These are phyloP conservation scores for Darevskia nairensis DNA, from an alignment of 2,797 vertebrate genomes.

Conservation along the genomic window DNA sequence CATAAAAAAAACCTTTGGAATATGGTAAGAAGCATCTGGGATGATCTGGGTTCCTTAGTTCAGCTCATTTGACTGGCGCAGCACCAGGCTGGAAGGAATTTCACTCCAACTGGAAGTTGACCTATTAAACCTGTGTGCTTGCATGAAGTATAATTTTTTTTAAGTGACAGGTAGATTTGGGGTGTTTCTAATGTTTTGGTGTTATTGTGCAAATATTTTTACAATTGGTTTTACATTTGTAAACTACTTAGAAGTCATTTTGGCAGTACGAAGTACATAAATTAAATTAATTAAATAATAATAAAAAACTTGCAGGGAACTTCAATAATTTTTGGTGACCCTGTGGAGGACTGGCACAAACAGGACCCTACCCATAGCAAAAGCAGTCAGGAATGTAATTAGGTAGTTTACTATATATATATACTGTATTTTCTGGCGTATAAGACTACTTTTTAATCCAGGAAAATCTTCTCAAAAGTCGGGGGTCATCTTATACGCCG, in stretches of 20 bases:
- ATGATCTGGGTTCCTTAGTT: slow-evolving; percentile 57
- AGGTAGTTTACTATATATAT: neutral
- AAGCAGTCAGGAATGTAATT: neutral
- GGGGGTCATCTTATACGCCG: too few species aligned
- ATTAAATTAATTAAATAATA: too few species aligned
- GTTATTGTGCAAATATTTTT: too few species aligned
- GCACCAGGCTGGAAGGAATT: slow-evolving; percentile 37
- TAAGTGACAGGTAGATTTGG: neutral
- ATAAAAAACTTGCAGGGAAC: neutral
- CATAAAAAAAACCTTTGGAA: slow-evolving; percentile 52
- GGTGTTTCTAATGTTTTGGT: too few species aligned
- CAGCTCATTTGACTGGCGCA: slow-evolving; percentile 47
- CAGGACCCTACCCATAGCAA: neutral
- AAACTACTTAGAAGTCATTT: too few species aligned
- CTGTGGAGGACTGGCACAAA: neutral
- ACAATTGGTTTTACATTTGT: too few species aligned
- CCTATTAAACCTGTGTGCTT: neutral
- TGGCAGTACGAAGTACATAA: too few species aligned
- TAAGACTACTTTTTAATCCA: too few species aligned
- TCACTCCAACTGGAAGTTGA: slow-evolving; percentile 12
- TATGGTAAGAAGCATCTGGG: slow-evolving; percentile 52
- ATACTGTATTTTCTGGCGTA: too few species aligned
- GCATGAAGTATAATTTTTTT: neutral
- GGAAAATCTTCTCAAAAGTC: too few species aligned
- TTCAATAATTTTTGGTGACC: neutral